A percentile compares a stretch with the other conserved stretches of the same genome.
Conservation (phyloP, 23 tunicate genomes). For the Trididemnum clinides region DNA sequence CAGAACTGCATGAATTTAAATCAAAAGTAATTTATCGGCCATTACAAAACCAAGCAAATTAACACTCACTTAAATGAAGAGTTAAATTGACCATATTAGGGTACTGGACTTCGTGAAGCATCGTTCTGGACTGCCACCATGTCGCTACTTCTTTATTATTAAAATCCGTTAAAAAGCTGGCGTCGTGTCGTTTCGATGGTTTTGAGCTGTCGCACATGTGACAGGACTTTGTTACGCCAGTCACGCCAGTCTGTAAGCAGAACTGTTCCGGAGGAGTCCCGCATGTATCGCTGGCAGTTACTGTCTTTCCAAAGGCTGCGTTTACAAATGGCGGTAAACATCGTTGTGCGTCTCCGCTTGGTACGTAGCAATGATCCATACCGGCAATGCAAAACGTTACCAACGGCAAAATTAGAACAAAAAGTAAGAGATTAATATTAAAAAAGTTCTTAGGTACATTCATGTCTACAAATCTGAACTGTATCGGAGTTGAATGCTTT, state of each 20-base stretch:
- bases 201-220: conserved; percentile 57
- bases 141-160: conserved; percentile 56
- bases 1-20: too few relatives aligned
- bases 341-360: conserved; percentile 44
- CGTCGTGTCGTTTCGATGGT: conserved; percentile 47
- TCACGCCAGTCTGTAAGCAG: conserved; percentile 89
- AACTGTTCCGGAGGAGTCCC: conserved; percentile 78
- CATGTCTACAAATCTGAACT: too few relatives aligned
- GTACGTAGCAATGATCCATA: conserved; percentile 78
- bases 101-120: conserved; percentile 81
- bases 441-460: not conserved
- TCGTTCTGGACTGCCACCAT: conserved; percentile 96
- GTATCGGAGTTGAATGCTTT: too few relatives aligned
- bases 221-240: conserved; percentile 89
- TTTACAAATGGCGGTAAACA: conserved; percentile 90
- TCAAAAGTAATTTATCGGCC: too few relatives aligned
- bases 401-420: not conserved
- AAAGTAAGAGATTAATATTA: not conserved
- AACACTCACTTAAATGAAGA: conserved; percentile 83
- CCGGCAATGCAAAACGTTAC: conserved; percentile 22
- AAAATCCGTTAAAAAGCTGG: conserved; percentile 67
- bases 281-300: conserved; percentile 82
- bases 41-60: too few relatives aligned
- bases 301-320: conserved; percentile 83
- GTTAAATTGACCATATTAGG: conserved; percentile 84